Evolutionary conservation across 2,888 invertebrate species (phyloP).

Genomic region (Andrena camellia): DNA sequence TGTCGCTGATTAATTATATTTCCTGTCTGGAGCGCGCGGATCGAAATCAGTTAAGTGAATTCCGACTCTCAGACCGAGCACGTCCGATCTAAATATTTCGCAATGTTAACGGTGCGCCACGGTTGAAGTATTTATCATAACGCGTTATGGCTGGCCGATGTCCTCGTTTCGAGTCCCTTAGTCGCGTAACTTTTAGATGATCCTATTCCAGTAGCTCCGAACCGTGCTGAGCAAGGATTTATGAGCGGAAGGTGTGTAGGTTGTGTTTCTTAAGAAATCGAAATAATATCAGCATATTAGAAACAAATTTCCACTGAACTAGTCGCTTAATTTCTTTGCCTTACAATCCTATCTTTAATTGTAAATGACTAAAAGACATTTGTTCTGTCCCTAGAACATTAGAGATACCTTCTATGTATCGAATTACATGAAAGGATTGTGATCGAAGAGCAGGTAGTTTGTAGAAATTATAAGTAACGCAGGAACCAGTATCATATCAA

Average conservation of each 20-base stretch:
- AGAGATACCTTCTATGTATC: too few relatives aligned
- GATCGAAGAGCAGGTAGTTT: too few relatives aligned
- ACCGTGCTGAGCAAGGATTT: background rate
- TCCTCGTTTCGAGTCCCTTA: background rate
- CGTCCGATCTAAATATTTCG: conserved; percentile 24
- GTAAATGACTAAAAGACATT: too few relatives aligned
- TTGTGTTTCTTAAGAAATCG: background rate
- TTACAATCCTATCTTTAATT: too few relatives aligned
- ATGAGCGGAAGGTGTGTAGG: background rate
- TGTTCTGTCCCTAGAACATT: too few relatives aligned
- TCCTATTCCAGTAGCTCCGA: background rate
- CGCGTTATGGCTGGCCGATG: conserved; percentile 4
- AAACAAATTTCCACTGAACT: too few relatives aligned
- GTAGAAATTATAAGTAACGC: too few relatives aligned
- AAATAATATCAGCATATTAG: too few relatives aligned
- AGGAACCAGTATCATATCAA: too few relatives aligned
- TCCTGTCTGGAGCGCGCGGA: background rate
- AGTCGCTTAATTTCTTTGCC: too few relatives aligned
- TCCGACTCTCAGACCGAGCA: conserved; percentile 17
- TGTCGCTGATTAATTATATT: conserved; percentile 35
- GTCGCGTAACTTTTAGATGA: background rate
- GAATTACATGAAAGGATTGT: too few relatives aligned
- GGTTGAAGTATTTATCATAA: conserved; percentile 11
- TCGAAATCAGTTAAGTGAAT: conserved; percentile 12
- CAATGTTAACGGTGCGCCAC: conserved; percentile 14